Conservation (phyloP, 2,888 invertebrate species). For the Cataglyphis livida region DNA sequence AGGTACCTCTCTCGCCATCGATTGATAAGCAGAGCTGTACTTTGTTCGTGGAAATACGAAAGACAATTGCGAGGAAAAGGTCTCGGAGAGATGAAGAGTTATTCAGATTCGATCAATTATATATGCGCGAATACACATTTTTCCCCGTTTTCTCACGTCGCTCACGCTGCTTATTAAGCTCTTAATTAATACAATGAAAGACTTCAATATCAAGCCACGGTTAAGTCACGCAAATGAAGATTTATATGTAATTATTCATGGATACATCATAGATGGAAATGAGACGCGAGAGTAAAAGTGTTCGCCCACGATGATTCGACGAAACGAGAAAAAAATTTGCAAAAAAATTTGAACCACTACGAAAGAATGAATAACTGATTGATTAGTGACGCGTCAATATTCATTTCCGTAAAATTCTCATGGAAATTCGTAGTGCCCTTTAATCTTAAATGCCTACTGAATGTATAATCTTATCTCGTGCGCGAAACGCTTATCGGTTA, state of each 20-base stretch:
- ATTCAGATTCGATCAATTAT: slow-evolving; percentile 44
- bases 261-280: slow-evolving; percentile 49
- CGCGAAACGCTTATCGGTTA: not conserved
- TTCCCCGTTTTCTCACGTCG: slow-evolving; percentile 36
- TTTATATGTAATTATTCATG: slow-evolving; percentile 52
- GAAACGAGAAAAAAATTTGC: not conserved
- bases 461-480: not conserved
- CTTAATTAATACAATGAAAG: slow-evolving; percentile 51
- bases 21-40: slow-evolving; percentile 40
- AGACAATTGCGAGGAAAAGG: slow-evolving; percentile 45
- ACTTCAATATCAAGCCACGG: slow-evolving; percentile 40
- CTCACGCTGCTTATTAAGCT: slow-evolving; percentile 50
- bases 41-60: slow-evolving; percentile 27
- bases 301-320: slow-evolving; percentile 39
- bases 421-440: not conserved
- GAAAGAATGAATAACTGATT: slow-evolving; percentile 17
- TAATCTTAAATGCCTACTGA: not conserved
- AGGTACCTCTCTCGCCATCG: slow-evolving; percentile 28
- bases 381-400: not conserved
- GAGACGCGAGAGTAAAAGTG: slow-evolving; percentile 47
- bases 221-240: slow-evolving; percentile 50
- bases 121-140: slow-evolving; percentile 41
- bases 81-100: slow-evolving; percentile 20
- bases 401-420: not conserved
- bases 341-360: not conserved